Evolutionary conservation across 2,113 vertebrate species (phyloP), one percentile per base, ranked within the genome.

Genomic region (Hippocampus barbouri): DNA sequence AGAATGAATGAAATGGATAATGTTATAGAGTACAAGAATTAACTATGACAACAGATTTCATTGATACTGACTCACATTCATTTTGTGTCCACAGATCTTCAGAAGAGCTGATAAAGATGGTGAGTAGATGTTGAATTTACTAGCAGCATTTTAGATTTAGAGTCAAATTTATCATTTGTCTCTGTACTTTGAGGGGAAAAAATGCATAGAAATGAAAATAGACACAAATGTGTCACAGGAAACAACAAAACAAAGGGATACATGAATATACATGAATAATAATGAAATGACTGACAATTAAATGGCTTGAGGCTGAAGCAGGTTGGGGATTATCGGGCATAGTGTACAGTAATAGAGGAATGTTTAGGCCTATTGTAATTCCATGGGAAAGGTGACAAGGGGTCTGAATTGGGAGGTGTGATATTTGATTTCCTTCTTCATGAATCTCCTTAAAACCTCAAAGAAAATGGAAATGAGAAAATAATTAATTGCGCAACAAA

Each of bases 101-200:
- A 90, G 92, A 82, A 90, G 92, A 88, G 92, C 92, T 34, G 92
- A 93, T 86, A 93, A 93, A 82, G 91, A 93, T 45, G 92, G 92
- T 93, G 75, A 93, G 92, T 90, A 5, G 9, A 40, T 70, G n/a
- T 60, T 8, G 6, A 68, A 25, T 69, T 1, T 38, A 41, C 60
- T 47, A 1, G 25, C 12, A 10, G 4, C 5, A 10, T 12, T 41
- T 21, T 38, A 20, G 14, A 61, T 34, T 18, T 38, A 4, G 38
- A 9, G 30, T 38, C 16, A 8, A 27, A 4, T 38, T 70, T 49
- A 0, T 8, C 25, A 23, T 34, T 5, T 11, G 6, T 43, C n/a
- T 41, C 2, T 23, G 4, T 68, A 9, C 14, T 66, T n/a, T 66
- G 3, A 56, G 20, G 27, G 1, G 20, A 57, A 59, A 5, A 41